Percentiles rank a stretch among this genome's conserved stretches.
Conservation (phyloP, 2,113 vertebrate species). For the Lasiurus cinereus region DNA sequence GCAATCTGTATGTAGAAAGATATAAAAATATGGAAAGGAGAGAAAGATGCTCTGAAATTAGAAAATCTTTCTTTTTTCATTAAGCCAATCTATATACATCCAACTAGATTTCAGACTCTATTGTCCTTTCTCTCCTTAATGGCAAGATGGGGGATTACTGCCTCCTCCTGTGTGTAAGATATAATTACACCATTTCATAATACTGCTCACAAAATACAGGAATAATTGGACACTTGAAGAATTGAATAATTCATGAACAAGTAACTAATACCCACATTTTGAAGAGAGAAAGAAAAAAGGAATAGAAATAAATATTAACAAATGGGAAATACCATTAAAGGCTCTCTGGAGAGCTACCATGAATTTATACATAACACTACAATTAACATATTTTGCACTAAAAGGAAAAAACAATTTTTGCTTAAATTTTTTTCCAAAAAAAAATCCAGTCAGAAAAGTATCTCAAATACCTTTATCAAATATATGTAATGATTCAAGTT, state of each 20-base stretch:
- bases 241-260: neutral
- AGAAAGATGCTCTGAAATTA: slow-evolving; percentile 6
- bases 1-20: neutral
- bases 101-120: slow-evolving; percentile 9
- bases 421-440: neutral
- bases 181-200: slow-evolving; percentile 24
- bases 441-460: slow-evolving; percentile 44
- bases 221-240: neutral
- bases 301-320: slow-evolving; percentile 44
- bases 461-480: neutral
- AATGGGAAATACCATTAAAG: slow-evolving; percentile 9
- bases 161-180: neutral
- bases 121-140: neutral
- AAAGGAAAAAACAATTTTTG: neutral
- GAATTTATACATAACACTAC: neutral
- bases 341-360: neutral
- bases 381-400: neutral
- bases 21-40: neutral
- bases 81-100: neutral
- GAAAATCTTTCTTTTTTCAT: neutral
- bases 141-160: neutral
- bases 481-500: neutral
- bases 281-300: slow-evolving; percentile 31
- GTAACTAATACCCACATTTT: neutral
- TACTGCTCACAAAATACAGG: neutral